Percentiles rank a stretch among this genome's conserved stretches.
phyloP scores from a whole-genome alignment of 2,113 vertebrate species.

The Nanorana parkeri region DNA sequence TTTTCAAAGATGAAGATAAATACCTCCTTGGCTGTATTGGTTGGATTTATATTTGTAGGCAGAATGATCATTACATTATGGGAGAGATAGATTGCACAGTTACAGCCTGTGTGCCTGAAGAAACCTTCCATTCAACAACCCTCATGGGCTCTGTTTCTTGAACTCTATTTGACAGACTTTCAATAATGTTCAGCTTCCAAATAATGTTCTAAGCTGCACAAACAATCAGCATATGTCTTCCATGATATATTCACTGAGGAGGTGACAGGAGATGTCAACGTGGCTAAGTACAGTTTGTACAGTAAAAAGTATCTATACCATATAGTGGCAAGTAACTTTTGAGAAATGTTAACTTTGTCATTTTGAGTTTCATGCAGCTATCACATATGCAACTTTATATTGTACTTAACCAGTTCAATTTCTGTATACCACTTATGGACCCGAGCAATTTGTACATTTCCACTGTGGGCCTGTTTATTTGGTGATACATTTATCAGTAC shows the following conservation, averaged over 20 bases:
- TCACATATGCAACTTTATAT: too few species aligned
- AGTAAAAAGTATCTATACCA: too few species aligned
- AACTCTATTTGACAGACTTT: neutral
- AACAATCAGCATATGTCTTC: neutral
- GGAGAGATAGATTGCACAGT: neutral
- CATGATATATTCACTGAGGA: neutral
- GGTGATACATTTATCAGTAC: too few species aligned
- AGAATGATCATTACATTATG: neutral
- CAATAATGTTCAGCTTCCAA: neutral
- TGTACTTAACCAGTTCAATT: too few species aligned
- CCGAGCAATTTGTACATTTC: too few species aligned
- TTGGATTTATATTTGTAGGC: neutral
- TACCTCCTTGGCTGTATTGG: neutral
- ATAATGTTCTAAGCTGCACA: neutral
- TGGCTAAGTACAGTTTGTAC: too few species aligned
- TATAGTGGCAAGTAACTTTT: too few species aligned
- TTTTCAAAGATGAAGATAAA: neutral
- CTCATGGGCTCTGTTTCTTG: neutral
- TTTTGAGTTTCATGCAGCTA: too few species aligned
- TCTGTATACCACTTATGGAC: too few species aligned
- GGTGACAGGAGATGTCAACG: neutral
- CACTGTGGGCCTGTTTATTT: too few species aligned
- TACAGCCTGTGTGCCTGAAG: neutral
- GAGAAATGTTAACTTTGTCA: too few species aligned
- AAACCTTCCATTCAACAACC: neutral